Percentiles rank a stretch among this genome's conserved stretches.
Evolutionary conservation across 2,797 vertebrate species (phyloP).

Genomic region (Danio choprae): DNA sequence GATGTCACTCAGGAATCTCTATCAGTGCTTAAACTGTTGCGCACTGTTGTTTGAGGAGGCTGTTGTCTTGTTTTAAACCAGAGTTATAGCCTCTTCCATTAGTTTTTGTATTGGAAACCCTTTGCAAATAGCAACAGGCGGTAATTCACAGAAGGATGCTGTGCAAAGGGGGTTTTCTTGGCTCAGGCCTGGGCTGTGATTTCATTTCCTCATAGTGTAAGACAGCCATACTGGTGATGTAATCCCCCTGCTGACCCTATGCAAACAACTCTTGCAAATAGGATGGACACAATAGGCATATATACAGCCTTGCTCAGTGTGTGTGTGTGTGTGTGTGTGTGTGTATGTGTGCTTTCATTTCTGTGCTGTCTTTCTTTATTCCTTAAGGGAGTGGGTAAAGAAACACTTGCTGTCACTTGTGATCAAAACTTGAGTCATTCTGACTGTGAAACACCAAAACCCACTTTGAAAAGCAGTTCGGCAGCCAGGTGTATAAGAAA

Average conservation of each 20-base stretch:
- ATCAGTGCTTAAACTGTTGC: not conserved
- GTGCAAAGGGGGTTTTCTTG: constrained; percentile 61
- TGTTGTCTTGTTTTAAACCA: constrained; percentile 62
- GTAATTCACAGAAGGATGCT: constrained; percentile 50
- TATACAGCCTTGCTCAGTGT: not conserved
- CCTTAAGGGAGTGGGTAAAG: not conserved
- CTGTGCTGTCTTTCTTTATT: not conserved
- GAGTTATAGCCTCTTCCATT: constrained; percentile 59
- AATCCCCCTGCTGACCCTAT: constrained; percentile 68
- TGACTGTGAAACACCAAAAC: not conserved
- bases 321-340: too few species aligned
- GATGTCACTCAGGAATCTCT: constrained; percentile 59
- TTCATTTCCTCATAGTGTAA: constrained; percentile 78
- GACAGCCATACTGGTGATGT: constrained; percentile 74
- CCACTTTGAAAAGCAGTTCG: not conserved
- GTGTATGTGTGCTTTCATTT: not conserved
- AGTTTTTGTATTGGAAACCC: constrained; percentile 68
- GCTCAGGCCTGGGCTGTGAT: constrained; percentile 74
- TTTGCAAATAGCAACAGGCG: constrained; percentile 65
- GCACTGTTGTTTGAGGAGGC: constrained; percentile 38
- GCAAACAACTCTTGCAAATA: constrained; percentile 69
- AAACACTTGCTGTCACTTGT: not conserved
- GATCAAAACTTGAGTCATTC: constrained; percentile 2
- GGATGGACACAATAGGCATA: constrained; percentile 14
- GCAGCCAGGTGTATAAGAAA: not conserved